Evolutionary conservation across 2,888 invertebrate species (phyloP), one percentile per base, ranked within the genome.

Genomic region (Megamerina dolium): DNA sequence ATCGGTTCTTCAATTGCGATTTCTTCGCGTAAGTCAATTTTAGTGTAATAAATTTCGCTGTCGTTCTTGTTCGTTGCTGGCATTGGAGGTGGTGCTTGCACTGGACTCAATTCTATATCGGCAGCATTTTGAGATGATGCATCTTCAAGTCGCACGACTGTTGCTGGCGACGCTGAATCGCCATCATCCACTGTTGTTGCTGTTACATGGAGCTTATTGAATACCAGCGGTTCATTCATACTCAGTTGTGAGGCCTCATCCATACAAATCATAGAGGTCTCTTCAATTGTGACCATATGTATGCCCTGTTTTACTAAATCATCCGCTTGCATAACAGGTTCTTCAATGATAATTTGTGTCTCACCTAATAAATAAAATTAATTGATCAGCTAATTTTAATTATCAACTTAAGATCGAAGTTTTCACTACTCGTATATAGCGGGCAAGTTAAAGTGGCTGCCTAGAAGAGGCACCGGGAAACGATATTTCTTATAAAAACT

Each of bases 301-400:
- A 68, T 68, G 14, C 68, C 68, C 46, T 68, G 65, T n/a, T 60
- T 68, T 9, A 60, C 64, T 41, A 68, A 49, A 45, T 68, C 66
- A 3, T 63, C 64, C 2, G 66, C 53, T 26, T 60, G 55, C 54
- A 57, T 64, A 41, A 53, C 51, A 9, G 61, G 57, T 34, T 65
- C 61, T 20, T 65, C 66, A 9, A 59, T 60, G 26, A 67, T 61
- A 3, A 66, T 64, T 48, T 59, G 54, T 5, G 64, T 59, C 49
- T 57, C 56, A 2, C 56, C 56, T 56, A 21, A n/a, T 41, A 38
- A 12, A 37, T 2, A 31, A 5, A 44, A 34, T 10, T 19, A 29
- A 39, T 32, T 6, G 39, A 35, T 19, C 13, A 3, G 5, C 12
- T 23, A 30, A 43, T 26, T 30, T 12, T n/a, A n/a, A n/a, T n/a